Percentiles rank a stretch among this genome's conserved stretches.
Conservation (phyloP, 2,113 vertebrate species). For the Alectura lathami region DNA sequence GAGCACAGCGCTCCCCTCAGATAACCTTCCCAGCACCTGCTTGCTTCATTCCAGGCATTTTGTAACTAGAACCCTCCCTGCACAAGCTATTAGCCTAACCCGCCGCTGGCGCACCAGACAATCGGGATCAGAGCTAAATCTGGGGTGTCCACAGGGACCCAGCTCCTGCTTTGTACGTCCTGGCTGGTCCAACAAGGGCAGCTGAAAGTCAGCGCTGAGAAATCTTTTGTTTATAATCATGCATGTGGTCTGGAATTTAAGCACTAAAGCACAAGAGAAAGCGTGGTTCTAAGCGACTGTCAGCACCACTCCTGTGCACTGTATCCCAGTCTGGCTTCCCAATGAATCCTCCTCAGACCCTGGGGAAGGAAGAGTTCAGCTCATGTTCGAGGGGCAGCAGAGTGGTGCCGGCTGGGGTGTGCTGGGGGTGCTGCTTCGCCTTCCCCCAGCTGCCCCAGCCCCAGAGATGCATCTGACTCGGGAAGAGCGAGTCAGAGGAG, state of each 20-base stretch:
- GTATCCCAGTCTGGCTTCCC: not conserved
- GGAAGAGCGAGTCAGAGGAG: not conserved
- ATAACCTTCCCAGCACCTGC: slow-evolving; percentile 50
- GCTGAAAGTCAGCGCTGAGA: slow-evolving; percentile 30
- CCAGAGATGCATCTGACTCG: rapidly evolving
- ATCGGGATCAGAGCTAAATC: slow-evolving; percentile 62
- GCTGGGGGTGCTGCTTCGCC: not conserved
- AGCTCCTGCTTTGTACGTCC: not conserved
- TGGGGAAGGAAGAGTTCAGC: not conserved
- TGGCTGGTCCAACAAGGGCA: slow-evolving; percentile 44
- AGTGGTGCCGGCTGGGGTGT: not conserved
- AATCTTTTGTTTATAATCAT: not conserved
- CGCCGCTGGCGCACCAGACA: slow-evolving; percentile 5
- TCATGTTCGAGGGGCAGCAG: not conserved
- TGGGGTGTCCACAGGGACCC: slow-evolving; percentile 16
- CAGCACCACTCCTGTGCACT: not conserved
- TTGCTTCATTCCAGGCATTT: slow-evolving; percentile 12
- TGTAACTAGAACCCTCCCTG: slow-evolving; percentile 46
- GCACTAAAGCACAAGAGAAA: not conserved
- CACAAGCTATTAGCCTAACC: not conserved
- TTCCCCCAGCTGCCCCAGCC: not conserved
- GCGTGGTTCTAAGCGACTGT: rapidly evolving
- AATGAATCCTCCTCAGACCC: not conserved
- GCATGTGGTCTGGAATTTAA: not conserved
- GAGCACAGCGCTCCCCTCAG: not conserved